Percentiles rank a stretch among this genome's conserved stretches.
Evolutionary conservation across 1,140 invertebrate species (phyloP).

Genomic region (Chionoecetes opilio): DNA sequence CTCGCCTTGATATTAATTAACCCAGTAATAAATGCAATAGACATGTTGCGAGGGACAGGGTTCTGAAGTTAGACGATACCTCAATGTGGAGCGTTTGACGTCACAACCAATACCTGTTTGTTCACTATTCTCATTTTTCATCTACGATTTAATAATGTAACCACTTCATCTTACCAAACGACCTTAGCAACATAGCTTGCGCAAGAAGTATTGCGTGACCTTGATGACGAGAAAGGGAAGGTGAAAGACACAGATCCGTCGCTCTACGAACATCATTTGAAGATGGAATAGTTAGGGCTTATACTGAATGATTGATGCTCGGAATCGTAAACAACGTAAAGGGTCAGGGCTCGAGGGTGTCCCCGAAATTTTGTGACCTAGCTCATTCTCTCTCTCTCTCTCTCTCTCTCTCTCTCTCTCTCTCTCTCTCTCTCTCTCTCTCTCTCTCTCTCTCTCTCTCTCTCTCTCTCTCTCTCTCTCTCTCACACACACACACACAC

Average conservation of each 20-base stretch:
- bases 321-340: background rate
- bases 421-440: too few relatives aligned
- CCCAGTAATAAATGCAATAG: background rate
- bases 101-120: background rate
- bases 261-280: too few relatives aligned
- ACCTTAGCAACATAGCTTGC: background rate
- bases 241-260: too few relatives aligned
- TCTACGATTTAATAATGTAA: background rate
- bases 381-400: too few relatives aligned
- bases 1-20: constrained; percentile 21
- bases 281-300: background rate
- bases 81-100: background rate
- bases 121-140: background rate
- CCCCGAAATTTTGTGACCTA: too few relatives aligned
- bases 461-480: too few relatives aligned
- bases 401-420: too few relatives aligned
- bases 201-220: background rate
- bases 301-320: background rate
- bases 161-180: background rate
- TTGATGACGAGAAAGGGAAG: background rate
- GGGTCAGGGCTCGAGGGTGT: too few relatives aligned
- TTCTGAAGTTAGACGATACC: background rate
- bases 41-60: background rate
- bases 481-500: too few relatives aligned
- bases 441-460: too few relatives aligned